Conservation (phyloP, 2,888 invertebrate genomes). For the Harpalus rufipes region DNA sequence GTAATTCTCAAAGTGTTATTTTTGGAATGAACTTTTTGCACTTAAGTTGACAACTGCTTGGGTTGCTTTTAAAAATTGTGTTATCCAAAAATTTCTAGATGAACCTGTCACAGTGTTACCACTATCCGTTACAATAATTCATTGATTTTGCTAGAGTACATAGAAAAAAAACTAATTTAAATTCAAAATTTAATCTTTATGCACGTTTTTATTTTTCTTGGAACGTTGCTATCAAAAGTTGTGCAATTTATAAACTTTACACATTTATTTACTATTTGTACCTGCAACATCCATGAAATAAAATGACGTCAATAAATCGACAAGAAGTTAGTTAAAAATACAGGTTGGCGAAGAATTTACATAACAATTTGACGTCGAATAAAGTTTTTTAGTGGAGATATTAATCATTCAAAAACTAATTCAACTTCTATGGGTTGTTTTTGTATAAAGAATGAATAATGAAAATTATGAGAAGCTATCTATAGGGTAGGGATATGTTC, state of each 20-base stretch:
- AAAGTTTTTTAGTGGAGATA: slow-evolving; percentile 9
- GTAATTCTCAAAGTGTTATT: too few species aligned
- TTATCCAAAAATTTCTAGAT: too few species aligned
- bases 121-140: too few species aligned
- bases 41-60: too few species aligned
- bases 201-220: not conserved
- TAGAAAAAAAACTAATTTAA: too few species aligned
- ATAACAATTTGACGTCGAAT: slow-evolving; percentile 19
- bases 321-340: not conserved
- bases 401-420: slow-evolving; percentile 39
- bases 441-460: slow-evolving; percentile 36
- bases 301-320: not conserved
- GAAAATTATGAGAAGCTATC: slow-evolving; percentile 46
- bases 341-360: slow-evolving; percentile 2
- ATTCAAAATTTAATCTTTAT: not conserved
- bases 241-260: not conserved
- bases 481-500: slow-evolving; percentile 33
- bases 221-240: not conserved
- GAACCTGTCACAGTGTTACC: too few species aligned
- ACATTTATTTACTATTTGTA: not conserved
- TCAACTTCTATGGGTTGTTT: slow-evolving; percentile 31
- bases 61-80: too few species aligned
- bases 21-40: too few species aligned
- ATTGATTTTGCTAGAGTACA: too few species aligned
- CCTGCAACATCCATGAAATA: not conserved